These are phyloP conservation scores for Phrynosoma platyrhinos DNA, from an alignment of 2,113 vertebrate genomes.

Conservation along the genomic window DNA sequence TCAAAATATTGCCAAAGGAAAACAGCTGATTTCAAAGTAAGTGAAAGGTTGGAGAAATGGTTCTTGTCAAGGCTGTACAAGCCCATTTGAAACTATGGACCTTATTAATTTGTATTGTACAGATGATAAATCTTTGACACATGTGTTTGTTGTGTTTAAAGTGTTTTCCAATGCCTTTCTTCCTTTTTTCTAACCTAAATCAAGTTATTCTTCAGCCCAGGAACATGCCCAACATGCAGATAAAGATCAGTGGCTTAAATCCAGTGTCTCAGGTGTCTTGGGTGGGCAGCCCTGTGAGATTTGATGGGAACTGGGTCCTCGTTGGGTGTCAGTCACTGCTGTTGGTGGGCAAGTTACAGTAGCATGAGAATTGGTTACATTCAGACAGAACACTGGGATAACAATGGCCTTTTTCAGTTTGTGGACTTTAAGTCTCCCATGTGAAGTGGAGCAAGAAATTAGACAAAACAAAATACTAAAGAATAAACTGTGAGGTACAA, in stretches of 20 bases:
- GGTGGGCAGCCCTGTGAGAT: background rate
- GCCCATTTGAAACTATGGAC: background rate
- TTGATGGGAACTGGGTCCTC: slow-evolving; percentile 5
- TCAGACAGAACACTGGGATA: slow-evolving; percentile 5
- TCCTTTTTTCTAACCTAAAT: background rate
- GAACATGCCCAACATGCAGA: background rate
- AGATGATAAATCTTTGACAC: background rate
- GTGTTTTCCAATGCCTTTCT: background rate
- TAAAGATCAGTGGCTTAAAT: background rate
- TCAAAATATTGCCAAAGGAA: background rate
- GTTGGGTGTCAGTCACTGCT: background rate
- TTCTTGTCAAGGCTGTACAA: background rate
- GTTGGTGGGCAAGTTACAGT: background rate
- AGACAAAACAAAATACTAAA: background rate
- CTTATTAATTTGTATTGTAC: too few species aligned
- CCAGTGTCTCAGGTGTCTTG: background rate
- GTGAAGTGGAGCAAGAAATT: slow-evolving; percentile 28
- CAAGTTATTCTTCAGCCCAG: slow-evolving; percentile 13
- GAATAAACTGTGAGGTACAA: background rate
- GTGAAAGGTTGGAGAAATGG: background rate
- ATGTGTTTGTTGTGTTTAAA: background rate
- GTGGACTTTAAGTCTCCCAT: background rate
- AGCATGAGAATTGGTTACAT: slow-evolving; percentile 11
- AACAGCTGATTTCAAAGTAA: background rate
- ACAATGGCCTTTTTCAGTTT: slow-evolving; percentile 29